Base-by-base conservation (phyloP, 2,113 vertebrate species). In the Tor tambroides region DNA sequence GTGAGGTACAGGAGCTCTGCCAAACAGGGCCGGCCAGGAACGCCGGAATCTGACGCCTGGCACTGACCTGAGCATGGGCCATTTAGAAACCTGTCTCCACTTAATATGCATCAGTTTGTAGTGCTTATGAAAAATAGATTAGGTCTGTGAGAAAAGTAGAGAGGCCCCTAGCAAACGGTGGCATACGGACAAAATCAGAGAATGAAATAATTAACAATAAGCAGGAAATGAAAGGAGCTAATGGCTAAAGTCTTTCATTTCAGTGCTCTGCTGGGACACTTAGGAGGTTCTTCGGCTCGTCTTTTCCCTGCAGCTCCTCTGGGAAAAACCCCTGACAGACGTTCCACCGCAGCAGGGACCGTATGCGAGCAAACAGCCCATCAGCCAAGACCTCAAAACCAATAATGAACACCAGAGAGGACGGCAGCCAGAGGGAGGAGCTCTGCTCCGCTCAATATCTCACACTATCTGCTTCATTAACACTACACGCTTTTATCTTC, bases 111-210 rank as follows among this genome's bases (percentile, higher is more conserved):
- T 56, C n/a, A 78, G 71, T 88, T 32, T 86, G n/a, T 54, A 21
- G 67, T 77, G 67, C 71, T 82, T 41, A 83, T 88, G 85, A 88
- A 89, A 90, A 88, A 90, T 88, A 89, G 91, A 88, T 89, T 35
- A 87, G 79, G 28, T 81, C n/a, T 23, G 35, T 87, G 88, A 90
- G 41, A 76, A 43, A 54, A 43, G 30, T 15, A 61, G 49, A 67
- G 65, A 59, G 15, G 19, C 38, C 65, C 9, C 4, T 10, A 21
- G 49, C 15, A 71, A 35, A 72, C 21, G 4, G 6, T 12, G 61
- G 41, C 41, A 83, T 41, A 56, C 77, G 90, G 76, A 75, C 11
- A 63, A 32, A 83, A 49, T 46, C 85, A 90, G 61, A 77, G 17
- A 56, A 79, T 23, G 26, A 61, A 15, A 78, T 32, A 41, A 71